Evolutionary conservation across 2,797 vertebrate species (phyloP).

Genomic region (Champsocephalus esox): DNA sequence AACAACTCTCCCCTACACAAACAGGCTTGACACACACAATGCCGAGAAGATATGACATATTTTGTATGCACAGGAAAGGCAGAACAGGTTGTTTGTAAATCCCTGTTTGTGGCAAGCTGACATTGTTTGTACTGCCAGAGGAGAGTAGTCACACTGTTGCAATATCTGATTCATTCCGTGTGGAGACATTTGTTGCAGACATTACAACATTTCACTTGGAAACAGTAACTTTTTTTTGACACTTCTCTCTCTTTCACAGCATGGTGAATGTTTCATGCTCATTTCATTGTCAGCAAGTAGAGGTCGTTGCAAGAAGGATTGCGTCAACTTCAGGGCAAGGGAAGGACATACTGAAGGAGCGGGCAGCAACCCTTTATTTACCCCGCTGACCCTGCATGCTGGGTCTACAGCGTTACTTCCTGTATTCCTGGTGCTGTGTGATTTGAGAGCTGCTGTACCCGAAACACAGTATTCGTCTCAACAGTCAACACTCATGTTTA

Average conservation of each 20-base stretch:
- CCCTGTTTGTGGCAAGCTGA: slow-evolving; percentile 61
- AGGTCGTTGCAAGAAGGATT: slow-evolving; percentile 45
- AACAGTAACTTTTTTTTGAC: not conserved
- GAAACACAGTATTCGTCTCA: slow-evolving; percentile 50
- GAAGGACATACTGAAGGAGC: slow-evolving; percentile 71
- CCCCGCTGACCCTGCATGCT: slow-evolving; percentile 67
- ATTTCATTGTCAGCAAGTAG: slow-evolving; percentile 49
- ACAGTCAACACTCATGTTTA: slow-evolving; percentile 75
- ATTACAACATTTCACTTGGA: slow-evolving; percentile 5
- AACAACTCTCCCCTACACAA: slow-evolving; percentile 5
- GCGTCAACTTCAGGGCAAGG: slow-evolving; percentile 41
- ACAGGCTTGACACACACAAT: slow-evolving; percentile 12
- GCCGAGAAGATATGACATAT: slow-evolving; percentile 44
- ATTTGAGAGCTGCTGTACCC: slow-evolving; percentile 24
- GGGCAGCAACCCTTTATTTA: slow-evolving; percentile 68
- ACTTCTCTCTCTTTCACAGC: not conserved
- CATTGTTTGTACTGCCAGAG: slow-evolving; percentile 38
- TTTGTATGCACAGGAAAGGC: slow-evolving; percentile 61
- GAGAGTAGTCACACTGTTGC: slow-evolving; percentile 51
- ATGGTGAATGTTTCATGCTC: slow-evolving; percentile 3
- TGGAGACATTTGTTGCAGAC: slow-evolving; percentile 8
- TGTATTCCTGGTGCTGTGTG: slow-evolving; percentile 49
- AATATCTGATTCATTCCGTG: slow-evolving; percentile 62
- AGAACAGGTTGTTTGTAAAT: slow-evolving; percentile 23
- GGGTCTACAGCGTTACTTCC: slow-evolving; percentile 49